Evolutionary conservation across 53 echinoderm and acorn worm species (phyloP).

Genomic region (Zoroaster sp.): DNA sequence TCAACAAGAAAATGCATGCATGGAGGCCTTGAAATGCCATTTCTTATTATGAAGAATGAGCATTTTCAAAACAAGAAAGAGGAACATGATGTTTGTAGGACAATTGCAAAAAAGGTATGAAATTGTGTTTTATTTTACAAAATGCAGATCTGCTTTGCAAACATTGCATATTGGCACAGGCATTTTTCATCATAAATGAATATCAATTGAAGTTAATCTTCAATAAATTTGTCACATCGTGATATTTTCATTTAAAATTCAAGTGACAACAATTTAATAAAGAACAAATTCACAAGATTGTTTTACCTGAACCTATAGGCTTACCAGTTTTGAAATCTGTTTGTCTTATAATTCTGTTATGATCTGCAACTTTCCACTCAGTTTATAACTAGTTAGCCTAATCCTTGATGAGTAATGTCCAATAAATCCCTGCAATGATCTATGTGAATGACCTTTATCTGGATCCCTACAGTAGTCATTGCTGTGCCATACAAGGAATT

Average conservation of each 20-base stretch:
- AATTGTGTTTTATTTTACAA: no score
- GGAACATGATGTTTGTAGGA: neutral
- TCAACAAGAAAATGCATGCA: conserved; percentile 28
- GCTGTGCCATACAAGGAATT: neutral
- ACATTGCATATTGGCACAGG: no score
- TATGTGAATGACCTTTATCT: neutral
- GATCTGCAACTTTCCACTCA: neutral
- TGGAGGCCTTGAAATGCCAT: conserved; percentile 44
- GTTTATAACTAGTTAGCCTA: neutral
- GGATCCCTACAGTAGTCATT: neutral
- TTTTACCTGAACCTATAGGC: no score
- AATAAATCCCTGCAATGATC: neutral
- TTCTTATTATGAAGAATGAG: neutral
- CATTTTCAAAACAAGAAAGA: conserved; percentile 17
- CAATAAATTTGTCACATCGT: no score
- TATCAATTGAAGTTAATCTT: no score
- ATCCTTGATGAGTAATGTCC: neutral
- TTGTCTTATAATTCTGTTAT: neutral
- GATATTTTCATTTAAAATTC: no score
- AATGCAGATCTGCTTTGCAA: no score
- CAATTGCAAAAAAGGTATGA: no score
- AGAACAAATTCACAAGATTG: neutral
- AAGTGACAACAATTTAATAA: no score
- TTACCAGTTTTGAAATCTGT: neutral
- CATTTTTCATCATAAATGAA: no score